Conservation (phyloP, 2,797 vertebrate genomes). For the Rhodeus uyekii region DNA sequence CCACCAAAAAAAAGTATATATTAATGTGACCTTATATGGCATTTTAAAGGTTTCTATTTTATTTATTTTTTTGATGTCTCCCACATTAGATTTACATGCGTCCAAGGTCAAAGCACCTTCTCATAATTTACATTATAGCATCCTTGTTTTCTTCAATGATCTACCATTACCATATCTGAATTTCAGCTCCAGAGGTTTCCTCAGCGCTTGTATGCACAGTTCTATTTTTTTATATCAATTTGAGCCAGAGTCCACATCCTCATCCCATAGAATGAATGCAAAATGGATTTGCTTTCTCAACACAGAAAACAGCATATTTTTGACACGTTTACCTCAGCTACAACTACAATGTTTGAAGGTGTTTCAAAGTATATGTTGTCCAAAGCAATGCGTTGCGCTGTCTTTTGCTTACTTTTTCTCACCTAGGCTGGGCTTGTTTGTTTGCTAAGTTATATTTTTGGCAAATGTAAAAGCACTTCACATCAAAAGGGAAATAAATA, state of each 20-base stretch:
- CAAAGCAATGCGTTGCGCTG: no score
- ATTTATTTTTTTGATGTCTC: neutral
- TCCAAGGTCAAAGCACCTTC: neutral
- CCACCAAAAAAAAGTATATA: no score
- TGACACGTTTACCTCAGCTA: neutral
- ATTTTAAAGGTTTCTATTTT: no score
- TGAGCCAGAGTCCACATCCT: neutral
- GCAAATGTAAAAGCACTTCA: neutral
- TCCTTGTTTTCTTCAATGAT: neutral
- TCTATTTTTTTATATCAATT: neutral
- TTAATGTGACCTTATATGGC: no score
- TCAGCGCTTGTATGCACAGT: neutral
- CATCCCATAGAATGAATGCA: neutral
- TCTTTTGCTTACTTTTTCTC: neutral
- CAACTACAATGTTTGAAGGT: neutral
- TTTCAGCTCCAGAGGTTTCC: neutral
- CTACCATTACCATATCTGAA: neutral
- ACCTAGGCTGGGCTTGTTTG: neutral
- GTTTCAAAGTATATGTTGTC: neutral
- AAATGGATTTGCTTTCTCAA: neutral
- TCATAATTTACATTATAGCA: neutral
- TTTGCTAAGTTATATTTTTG: neutral
- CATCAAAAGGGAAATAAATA: neutral
- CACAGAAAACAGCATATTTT: neutral
- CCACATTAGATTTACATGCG: neutral